These are phyloP conservation scores for Cepaea nemoralis DNA, from an alignment of 1,140 invertebrate species.

Conservation along the genomic window DNA sequence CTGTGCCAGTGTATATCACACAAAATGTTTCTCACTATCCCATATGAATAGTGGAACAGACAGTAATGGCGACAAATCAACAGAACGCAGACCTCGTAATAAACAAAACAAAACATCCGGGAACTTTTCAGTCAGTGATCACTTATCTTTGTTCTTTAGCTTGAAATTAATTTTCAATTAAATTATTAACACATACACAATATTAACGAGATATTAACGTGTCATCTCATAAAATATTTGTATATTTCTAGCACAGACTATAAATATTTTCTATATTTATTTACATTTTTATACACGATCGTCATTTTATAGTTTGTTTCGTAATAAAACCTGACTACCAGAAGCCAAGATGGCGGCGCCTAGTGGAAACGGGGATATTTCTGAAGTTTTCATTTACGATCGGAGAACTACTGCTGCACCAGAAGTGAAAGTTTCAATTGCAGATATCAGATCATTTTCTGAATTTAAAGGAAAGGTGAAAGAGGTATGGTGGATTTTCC, in stretches of 20 bases:
- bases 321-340: conserved; percentile 38
- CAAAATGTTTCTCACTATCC: too few relatives aligned
- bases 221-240: conserved; percentile 4
- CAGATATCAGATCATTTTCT: conserved; percentile 55
- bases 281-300: neutral
- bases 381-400: conserved; percentile 67
- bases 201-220: neutral
- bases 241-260: neutral
- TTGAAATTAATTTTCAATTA: neutral
- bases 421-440: conserved; percentile 61
- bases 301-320: neutral
- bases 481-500: conserved; percentile 48
- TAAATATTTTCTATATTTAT: neutral
- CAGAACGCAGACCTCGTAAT: too few relatives aligned
- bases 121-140: too few relatives aligned
- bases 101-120: too few relatives aligned
- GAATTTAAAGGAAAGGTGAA: conserved; percentile 60
- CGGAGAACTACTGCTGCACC: conserved; percentile 59
- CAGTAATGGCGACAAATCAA: too few relatives aligned
- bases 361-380: conserved; percentile 53
- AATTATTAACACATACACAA: neutral
- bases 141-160: neutral
- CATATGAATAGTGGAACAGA: too few relatives aligned
- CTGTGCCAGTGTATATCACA: too few relatives aligned
- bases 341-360: conserved; percentile 48